Percentiles rank a stretch among this genome's conserved stretches.
phyloP scores from a whole-genome alignment of 2,888 invertebrate genomes.

The Papilio protenor region DNA sequence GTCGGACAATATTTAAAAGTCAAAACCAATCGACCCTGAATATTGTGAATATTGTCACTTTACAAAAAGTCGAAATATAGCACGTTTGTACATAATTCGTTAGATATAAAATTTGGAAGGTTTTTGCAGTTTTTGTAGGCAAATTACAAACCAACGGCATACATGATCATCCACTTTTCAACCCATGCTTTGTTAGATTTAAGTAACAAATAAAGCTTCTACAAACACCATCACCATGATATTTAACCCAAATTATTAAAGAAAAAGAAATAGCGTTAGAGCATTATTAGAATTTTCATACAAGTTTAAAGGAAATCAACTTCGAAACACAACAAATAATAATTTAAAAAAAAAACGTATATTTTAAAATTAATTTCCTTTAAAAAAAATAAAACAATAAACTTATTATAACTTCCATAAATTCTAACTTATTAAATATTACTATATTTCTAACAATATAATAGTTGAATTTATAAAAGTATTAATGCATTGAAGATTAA shows the following conservation, averaged over 20 bases:
- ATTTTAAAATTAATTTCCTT: conserved; percentile 1
- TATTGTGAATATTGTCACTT: too few species aligned
- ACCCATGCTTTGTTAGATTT: conserved; percentile 16
- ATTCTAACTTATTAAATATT: neutral
- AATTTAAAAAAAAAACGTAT: neutral
- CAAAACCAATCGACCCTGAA: too few species aligned
- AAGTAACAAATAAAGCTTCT: neutral
- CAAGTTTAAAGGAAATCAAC: neutral
- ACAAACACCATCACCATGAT: neutral
- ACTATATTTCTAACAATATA: too few species aligned
- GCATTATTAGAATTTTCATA: neutral
- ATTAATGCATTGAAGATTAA: too few species aligned
- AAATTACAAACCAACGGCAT: neutral
- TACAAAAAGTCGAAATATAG: too few species aligned
- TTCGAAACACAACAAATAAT: neutral
- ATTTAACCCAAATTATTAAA: neutral
- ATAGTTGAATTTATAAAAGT: too few species aligned
- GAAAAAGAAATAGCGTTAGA: neutral
- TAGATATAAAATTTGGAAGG: neutral
- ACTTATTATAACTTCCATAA: neutral
- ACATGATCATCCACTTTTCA: neutral
- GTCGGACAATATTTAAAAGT: too few species aligned
- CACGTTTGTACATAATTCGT: too few species aligned
- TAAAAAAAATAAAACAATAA: neutral
- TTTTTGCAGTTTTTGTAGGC: neutral